Base-by-base conservation (phyloP, 2,113 vertebrate genomes). In the Corydoras maculifer region DNA sequence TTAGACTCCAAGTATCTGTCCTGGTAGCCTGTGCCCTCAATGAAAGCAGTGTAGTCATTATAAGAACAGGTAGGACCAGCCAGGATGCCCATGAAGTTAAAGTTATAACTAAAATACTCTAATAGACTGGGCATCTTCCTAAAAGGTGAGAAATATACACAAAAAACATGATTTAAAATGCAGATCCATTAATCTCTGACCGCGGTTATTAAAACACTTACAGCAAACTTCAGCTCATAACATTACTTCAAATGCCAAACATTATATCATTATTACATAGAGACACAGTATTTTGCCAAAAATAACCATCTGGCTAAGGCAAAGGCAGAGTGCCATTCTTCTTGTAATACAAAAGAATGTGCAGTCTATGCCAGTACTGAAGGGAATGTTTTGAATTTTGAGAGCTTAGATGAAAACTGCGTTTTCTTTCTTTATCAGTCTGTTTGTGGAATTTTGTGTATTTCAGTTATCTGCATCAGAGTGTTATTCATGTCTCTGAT, bases 31-130 rank as follows among this genome's bases (percentile, higher is more conserved):
- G 90, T 91, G 82, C 96, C 97, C 84, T 99, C 94, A 71, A 99
- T 98, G 87, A 99, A 99, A 75, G 89, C 89, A 81, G 91, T 92
- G 88, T 98, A 99, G 90, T 99, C 94, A 72, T 97, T 98, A 90
- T 97, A 99, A 73, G 95, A 97, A 90, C 93, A 98, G 43, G 94
- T 91, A 1, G 97, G 97, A 58, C 97, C 96, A 0, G 94, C 94
- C 87, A 99, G 89, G 88, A 99, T 96, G 70, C 96, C 94, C 95
- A 98, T 93, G 90, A 99, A 99, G 92, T 98, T 98, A 86, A 94
- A 99, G 87, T 91, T 98, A 88, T 98, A 99, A 86, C 97, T 99
- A 78, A 99, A 84, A 84, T 96, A 97, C 86, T 98, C 96, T 87
- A 99, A 87, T 61, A 95, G 87, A 85, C 93, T 99, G 71, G 97